Percentiles rank a stretch among this genome's conserved stretches.
phyloP scores from a whole-genome alignment of 1,140 invertebrate species.

The Trichomalopsis sarcophagae region DNA sequence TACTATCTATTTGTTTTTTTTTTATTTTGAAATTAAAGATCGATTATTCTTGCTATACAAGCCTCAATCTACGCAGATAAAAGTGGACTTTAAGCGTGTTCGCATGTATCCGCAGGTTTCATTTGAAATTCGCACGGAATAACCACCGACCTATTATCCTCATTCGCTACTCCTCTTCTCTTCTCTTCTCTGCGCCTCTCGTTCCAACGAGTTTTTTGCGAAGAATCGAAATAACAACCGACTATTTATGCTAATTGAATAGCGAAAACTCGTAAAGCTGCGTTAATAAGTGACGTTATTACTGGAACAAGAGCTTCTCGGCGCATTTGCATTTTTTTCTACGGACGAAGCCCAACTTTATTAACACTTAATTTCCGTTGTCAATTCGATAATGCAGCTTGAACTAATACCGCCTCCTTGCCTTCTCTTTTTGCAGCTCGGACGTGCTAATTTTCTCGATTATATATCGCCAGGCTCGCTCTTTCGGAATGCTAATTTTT shows the following conservation, averaged over 20 bases:
- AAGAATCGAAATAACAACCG: slow-evolving; percentile 10
- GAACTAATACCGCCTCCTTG: background rate
- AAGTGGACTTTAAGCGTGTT: background rate
- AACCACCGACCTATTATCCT: slow-evolving; percentile 30
- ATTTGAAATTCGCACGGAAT: slow-evolving; percentile 39
- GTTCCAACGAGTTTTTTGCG: background rate
- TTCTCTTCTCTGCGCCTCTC: background rate
- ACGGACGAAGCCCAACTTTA: background rate
- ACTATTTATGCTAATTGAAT: slow-evolving; percentile 48
- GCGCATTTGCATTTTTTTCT: slow-evolving; percentile 17
- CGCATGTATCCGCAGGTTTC: slow-evolving; percentile 1
- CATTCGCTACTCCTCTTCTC: background rate
- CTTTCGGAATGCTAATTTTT: background rate
- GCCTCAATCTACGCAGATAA: background rate
- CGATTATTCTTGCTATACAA: background rate
- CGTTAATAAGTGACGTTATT: slow-evolving; percentile 41
- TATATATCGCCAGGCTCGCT: background rate
- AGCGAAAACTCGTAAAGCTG: slow-evolving; percentile 28
- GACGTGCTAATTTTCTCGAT: background rate
- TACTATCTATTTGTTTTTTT: no score
- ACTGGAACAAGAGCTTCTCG: slow-evolving; percentile 22
- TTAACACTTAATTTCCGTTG: background rate
- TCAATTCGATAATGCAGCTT: background rate
- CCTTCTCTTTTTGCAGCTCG: background rate
- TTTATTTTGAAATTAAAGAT: background rate